Conservation (phyloP, 1,140 invertebrate species). For the Psilanteris sp. region DNA sequence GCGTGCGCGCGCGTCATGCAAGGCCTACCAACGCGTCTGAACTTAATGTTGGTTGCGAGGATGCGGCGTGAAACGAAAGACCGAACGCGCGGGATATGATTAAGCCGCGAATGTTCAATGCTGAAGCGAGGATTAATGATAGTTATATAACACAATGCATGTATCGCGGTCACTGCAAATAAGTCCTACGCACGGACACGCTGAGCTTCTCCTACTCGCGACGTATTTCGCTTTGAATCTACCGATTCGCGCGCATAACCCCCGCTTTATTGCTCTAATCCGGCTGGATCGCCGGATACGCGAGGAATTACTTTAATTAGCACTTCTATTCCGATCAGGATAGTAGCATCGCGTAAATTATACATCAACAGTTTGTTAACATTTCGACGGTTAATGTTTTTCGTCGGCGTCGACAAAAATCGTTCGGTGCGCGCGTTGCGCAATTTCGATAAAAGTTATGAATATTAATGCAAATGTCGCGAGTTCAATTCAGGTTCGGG, state of each 20-base stretch:
- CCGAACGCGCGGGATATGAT: conserved; percentile 32
- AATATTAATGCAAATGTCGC: too few species aligned
- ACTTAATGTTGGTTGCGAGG: conserved; percentile 39
- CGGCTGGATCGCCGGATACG: conserved; percentile 1
- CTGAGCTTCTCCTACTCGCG: conserved; percentile 13
- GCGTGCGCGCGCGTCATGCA: conserved; percentile 28
- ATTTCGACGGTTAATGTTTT: conserved; percentile 2
- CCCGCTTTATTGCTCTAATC: conserved; percentile 2
- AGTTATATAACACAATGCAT: conserved; percentile 54
- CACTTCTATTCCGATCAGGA: conserved; percentile 7
- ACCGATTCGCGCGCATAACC: conserved; percentile 21
- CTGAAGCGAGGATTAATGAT: conserved; percentile 43
- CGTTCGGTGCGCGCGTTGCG: too few species aligned
- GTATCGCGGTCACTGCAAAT: conserved; percentile 46
- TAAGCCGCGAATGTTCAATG: conserved; percentile 42
- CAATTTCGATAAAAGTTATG: too few species aligned
- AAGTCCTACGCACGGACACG: conserved; percentile 27
- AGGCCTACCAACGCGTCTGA: conserved; percentile 32
- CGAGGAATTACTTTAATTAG: conserved; percentile 23
- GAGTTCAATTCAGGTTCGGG: too few species aligned
- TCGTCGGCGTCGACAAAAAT: too few species aligned
- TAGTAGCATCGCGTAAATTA: conserved; percentile 17
- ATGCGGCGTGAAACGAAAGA: conserved; percentile 40
- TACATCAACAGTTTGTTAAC: conserved; percentile 19
- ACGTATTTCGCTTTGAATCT: conserved; percentile 34